Evolutionary conservation across 2,888 invertebrate genomes (phyloP), one percentile per base, ranked within the genome.

Genomic region (Cataglyphis cursor): DNA sequence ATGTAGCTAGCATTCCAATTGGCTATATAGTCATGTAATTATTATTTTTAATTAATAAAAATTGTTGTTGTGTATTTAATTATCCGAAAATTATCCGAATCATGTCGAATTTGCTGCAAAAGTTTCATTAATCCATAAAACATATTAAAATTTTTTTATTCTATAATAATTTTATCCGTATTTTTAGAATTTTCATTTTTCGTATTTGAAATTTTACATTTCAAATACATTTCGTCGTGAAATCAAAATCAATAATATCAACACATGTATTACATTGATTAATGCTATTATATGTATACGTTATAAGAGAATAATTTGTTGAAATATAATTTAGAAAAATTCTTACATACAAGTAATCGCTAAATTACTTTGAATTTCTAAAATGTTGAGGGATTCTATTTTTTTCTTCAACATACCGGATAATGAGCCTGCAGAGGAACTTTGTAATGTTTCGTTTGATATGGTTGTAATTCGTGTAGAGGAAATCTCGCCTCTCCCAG

Each of bases 401-500:
- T 59, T 24, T 75, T 75, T 2, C 24, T 21, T 51, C 4, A 65
- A 87, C 90, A 38, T 89, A 96, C 96, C 86, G 95, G 95, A 87
- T 95, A 95, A 87, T 96, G 96, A 88, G 95, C 95, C 90, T 96
- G 96, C 87, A 97, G 94, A 89, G 95, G 95, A 66, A 96, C 95
- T 90, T 95, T 96, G 94, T 96, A 96, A 87, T 95, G 95, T 91
- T 96, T 96, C 68, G 95, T 95, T 88, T 96, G 95, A 85, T 96
- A 96, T 35, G 96, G 95, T 84, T 91, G 95, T 94, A 92, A 95
- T 94, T 90, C 95, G 94, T 85, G 96, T 91, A 96, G 95, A 83
- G 95, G 96, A 62, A 97, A 96, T 85, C 96, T 95, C 10, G 96
- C 96, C 92, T 97, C 97, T 51, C 97, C 98, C 91, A 98, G 96